These are phyloP conservation scores for Otis tarda DNA, from an alignment of 2,113 vertebrate species.

Conservation along the genomic window DNA sequence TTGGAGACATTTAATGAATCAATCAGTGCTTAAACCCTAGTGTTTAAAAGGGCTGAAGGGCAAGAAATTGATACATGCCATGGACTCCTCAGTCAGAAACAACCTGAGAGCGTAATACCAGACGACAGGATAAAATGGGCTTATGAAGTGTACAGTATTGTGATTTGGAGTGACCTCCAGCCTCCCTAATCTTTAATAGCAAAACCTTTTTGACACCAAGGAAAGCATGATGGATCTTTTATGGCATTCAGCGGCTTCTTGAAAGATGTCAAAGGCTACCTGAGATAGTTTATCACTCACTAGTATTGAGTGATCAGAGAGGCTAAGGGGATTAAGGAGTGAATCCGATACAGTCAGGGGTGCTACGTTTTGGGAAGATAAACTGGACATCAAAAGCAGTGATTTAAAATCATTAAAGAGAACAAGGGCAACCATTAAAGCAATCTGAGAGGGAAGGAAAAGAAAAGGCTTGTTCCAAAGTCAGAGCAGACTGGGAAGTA, in stretches of 20 bases:
- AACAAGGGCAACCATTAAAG: background rate
- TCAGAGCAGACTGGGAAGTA: background rate
- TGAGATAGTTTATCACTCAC: background rate
- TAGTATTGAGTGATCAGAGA: background rate
- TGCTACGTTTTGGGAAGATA: background rate
- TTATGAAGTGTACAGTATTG: background rate
- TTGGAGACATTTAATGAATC: slow-evolving; percentile 16
- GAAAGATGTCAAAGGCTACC: background rate
- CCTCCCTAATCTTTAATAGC: background rate
- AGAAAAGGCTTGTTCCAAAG: background rate
- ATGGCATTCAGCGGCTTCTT: background rate
- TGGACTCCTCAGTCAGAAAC: background rate
- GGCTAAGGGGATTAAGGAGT: background rate
- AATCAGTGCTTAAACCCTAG: background rate
- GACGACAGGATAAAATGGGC: slow-evolving; percentile 15
- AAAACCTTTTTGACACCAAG: slow-evolving; percentile 14
- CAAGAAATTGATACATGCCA: background rate
- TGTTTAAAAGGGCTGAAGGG: background rate
- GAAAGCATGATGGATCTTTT: slow-evolving; percentile 33
- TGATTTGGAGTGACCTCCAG: slow-evolving; percentile 9
- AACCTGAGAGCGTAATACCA: background rate
- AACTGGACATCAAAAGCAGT: background rate
- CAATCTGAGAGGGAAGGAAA: background rate
- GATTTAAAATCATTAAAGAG: background rate
- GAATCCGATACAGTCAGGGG: background rate